Percentiles rank a stretch among this genome's conserved stretches.
phyloP scores from a whole-genome alignment of 2,113 vertebrate species.

The Malurus elegans region DNA sequence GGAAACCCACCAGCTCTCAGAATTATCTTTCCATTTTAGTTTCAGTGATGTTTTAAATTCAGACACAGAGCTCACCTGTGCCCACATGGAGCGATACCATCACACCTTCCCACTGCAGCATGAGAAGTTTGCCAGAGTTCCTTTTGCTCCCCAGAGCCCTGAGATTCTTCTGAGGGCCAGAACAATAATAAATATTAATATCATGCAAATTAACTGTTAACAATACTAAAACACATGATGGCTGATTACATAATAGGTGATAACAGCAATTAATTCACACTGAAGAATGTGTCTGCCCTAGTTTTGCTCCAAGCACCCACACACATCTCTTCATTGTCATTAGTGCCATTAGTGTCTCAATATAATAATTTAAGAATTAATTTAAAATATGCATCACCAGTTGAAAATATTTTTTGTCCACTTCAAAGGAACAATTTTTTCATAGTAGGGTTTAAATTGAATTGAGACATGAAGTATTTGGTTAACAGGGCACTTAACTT shows the following conservation, averaged over 20 bases:
- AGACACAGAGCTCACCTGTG: neutral
- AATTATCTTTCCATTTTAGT: neutral
- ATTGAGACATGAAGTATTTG: conserved; percentile 1
- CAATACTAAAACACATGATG: neutral
- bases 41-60: neutral
- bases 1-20: neutral
- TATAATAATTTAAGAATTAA: neutral
- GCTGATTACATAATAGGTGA: neutral
- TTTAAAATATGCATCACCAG: neutral
- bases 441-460: neutral
- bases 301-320: neutral
- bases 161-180: neutral
- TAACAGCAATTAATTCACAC: neutral
- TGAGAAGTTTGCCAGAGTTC: neutral
- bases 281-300: neutral
- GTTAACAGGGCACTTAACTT: neutral
- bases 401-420: neutral
- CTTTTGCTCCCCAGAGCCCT: neutral
- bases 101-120: fast-evolving
- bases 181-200: neutral
- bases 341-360: neutral
- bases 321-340: neutral
- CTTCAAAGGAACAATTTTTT: neutral
- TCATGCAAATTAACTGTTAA: neutral
- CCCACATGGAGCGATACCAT: fast-evolving